Evolutionary conservation across 2,113 vertebrate species (phyloP).

Genomic region (Rhipidura dahli): DNA sequence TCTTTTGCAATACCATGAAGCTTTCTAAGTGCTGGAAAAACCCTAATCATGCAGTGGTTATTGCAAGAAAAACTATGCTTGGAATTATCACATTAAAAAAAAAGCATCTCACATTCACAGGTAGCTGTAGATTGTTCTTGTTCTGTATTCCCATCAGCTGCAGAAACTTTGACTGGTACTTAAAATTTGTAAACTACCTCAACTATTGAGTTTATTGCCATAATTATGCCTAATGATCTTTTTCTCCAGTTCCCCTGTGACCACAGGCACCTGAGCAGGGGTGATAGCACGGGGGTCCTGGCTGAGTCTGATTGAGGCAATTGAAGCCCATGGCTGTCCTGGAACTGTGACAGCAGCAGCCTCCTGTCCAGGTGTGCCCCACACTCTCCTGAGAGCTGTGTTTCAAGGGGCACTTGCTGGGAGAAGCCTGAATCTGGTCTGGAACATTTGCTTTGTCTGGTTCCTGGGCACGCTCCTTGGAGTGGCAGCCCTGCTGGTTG

Average conservation of each 20-base stretch:
- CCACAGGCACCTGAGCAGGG: rapidly evolving
- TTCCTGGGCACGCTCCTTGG: rapidly evolving
- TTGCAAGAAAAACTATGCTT: neutral
- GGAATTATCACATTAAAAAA: neutral
- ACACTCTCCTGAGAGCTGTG: rapidly evolving
- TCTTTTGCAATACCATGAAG: neutral
- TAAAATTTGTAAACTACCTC: neutral
- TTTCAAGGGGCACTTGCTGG: neutral
- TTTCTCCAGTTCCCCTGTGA: neutral
- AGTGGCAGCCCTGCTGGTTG: neutral
- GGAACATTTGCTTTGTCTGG: neutral
- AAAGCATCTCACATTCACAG: neutral
- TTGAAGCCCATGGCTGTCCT: neutral
- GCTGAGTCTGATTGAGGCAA: neutral
- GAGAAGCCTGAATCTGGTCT: neutral
- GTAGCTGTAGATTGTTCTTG: neutral
- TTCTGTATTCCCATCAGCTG: neutral
- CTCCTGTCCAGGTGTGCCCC: rapidly evolving
- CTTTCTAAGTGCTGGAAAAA: neutral
- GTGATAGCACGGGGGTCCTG: neutral
- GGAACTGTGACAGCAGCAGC: neutral
- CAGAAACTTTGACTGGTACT: neutral
- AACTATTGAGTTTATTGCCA: neutral
- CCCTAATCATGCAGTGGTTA: neutral
- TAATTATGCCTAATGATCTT: neutral